Conservation (phyloP, 2,113 vertebrate genomes). For the Phyllopteryx taeniolatus region DNA sequence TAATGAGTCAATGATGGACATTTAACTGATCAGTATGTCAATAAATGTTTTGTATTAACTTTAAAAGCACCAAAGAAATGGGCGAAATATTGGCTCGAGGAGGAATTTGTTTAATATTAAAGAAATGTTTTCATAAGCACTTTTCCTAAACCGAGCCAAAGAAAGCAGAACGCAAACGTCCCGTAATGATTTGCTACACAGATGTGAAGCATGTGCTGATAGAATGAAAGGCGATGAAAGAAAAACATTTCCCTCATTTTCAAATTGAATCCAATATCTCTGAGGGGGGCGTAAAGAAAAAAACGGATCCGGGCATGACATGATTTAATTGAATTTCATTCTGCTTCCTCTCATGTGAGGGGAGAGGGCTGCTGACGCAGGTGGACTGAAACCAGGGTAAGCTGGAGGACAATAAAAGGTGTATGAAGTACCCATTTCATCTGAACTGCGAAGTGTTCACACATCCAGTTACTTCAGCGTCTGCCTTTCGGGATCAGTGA, state of each 20-base stretch:
- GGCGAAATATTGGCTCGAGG: not conserved
- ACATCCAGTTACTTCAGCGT: not conserved
- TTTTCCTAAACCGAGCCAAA: not conserved
- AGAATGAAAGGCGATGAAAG: not conserved
- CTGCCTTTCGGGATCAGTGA: not conserved
- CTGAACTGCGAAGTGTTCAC: not conserved
- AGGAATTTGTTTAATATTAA: not conserved
- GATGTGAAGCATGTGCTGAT: not conserved
- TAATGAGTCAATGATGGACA: not conserved
- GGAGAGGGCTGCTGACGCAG: constrained; percentile 46
- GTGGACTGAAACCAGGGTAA: constrained; percentile 1
- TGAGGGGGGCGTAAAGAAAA: not conserved
- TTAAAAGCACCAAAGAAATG: not conserved
- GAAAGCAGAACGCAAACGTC: not conserved
- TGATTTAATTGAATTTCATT: constrained; percentile 6
- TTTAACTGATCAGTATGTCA: not conserved
- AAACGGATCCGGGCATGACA: constrained; percentile 1
- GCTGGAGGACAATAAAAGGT: constrained; percentile 43
- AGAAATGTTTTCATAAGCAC: not conserved
- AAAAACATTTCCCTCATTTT: not conserved
- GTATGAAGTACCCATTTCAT: constrained; percentile 20
- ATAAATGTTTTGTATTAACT: not conserved
- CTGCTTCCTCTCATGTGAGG: constrained; percentile 5
- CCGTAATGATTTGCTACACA: not conserved
- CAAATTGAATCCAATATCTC: constrained; percentile 1